Percentiles rank a stretch among this genome's conserved stretches.
Conservation (phyloP, 1,140 invertebrate species). For the Drosophila miranda region DNA sequence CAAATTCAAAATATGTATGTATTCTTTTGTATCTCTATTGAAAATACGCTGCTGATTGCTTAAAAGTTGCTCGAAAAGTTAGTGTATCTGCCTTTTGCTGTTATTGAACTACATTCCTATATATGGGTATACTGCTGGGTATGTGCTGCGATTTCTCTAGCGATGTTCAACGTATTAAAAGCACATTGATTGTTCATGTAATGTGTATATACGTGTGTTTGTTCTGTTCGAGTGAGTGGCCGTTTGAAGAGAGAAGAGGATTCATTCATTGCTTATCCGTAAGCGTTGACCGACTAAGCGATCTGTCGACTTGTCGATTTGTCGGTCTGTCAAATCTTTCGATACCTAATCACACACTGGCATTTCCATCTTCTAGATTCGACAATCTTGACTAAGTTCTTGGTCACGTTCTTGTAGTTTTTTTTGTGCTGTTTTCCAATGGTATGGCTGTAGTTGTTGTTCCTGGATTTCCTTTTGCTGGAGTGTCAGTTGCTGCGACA, state of each 20-base stretch:
- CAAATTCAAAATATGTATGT: slow-evolving; percentile 65
- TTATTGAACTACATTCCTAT: slow-evolving; percentile 2
- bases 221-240: slow-evolving; percentile 11
- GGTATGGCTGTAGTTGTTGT: slow-evolving; percentile 71
- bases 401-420: slow-evolving; percentile 18
- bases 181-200: slow-evolving; percentile 57
- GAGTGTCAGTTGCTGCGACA: slow-evolving; percentile 33
- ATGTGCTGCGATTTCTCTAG: slow-evolving; percentile 57
- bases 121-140: slow-evolving; percentile 39
- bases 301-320: slow-evolving; percentile 11
- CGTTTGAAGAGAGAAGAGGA: slow-evolving; percentile 8
- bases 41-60: slow-evolving; percentile 65
- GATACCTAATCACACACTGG: slow-evolving; percentile 26
- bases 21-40: slow-evolving; percentile 32
- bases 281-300: slow-evolving; percentile 5
- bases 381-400: slow-evolving; percentile 21
- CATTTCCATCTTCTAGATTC: slow-evolving; percentile 1
- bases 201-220: slow-evolving; percentile 7
- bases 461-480: slow-evolving; percentile 44
- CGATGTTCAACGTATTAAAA: slow-evolving; percentile 67
- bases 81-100: slow-evolving; percentile 41
- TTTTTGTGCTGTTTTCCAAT: slow-evolving; percentile 67
- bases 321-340: slow-evolving; percentile 6
- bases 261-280: neutral
- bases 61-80: slow-evolving; percentile 79